Percentiles rank a stretch among this genome's conserved stretches.
phyloP scores from a whole-genome alignment of 2,113 vertebrate species.

The Xyliphius kryptos region DNA sequence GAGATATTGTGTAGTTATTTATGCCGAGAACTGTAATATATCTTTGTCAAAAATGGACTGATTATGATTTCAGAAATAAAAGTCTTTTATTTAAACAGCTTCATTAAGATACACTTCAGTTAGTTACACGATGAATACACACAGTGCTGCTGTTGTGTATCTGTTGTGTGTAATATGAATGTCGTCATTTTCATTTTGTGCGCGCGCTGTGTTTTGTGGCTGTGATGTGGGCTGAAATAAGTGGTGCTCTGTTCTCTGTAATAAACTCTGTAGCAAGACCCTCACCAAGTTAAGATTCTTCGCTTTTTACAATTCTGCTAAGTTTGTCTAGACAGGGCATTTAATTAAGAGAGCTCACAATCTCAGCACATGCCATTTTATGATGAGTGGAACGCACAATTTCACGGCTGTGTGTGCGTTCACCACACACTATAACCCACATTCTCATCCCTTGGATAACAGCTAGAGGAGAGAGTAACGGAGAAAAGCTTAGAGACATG shows the following conservation, averaged over 20 bases:
- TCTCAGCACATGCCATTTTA: conserved; percentile 18
- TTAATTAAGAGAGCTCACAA: conserved; percentile 14
- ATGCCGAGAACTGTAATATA: no score
- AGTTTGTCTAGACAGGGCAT: conserved; percentile 11
- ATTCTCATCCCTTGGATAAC: background rate
- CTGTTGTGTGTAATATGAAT: no score
- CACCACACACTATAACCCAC: conserved; percentile 3
- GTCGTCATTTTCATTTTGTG: conserved; percentile 12
- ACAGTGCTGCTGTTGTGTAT: conserved; percentile 8
- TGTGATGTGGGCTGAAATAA: conserved; percentile 16
- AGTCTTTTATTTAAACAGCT: no score
- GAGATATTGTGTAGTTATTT: no score
- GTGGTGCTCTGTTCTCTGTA: background rate
- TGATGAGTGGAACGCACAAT: background rate
- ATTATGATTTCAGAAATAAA: no score
- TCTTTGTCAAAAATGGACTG: no score
- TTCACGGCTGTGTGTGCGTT: background rate
- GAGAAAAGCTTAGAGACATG: background rate
- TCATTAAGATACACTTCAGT: no score
- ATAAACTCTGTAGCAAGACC: conserved; percentile 3
- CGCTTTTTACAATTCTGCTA: conserved; percentile 6
- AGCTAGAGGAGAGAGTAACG: background rate
- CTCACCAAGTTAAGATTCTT: background rate
- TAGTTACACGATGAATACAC: background rate
- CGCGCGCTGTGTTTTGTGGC: background rate